Base-by-base conservation (phyloP, 2,113 vertebrate species). In the Misgurnus mizolepis region DNA sequence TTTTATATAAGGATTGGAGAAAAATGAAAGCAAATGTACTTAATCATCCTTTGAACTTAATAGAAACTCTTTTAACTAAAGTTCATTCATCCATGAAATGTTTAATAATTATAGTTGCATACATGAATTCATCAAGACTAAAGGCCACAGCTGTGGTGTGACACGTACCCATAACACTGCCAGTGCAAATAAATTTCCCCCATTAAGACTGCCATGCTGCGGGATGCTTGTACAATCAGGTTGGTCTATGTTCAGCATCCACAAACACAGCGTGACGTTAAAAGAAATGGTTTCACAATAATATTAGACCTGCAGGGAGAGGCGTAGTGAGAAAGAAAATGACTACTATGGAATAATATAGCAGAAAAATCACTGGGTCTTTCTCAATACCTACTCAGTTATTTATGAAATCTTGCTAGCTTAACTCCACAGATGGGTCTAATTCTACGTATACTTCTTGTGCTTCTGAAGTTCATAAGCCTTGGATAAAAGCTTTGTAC, bases 141-240 rank as follows among this genome's bases (percentile, higher is more conserved):
- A 17, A 17, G 34, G 27, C 82, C 62, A 68, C 1, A 80, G 78
- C 67, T 81, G 58, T 78, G 34, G 14, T 60, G 61, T 55, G 47
- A 14, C 60, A 79, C 58, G 75, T 79, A 69, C 34, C 67, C 70
- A 79, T 72, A 49, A 76, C 79, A 49, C 27, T 56, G n/a, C 64
- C 39, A 60, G 50, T 34, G 47, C 27, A 69, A 47, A 67, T 68
- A 47, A 62, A 47, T 79, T 64, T 56, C 43, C 64, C 43, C 78
- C 65, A 49, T 79, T 85, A 79, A 77, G 65, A 76, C 55, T 68
- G 78, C 58, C 60, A 22, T 78, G 72, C 47, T 73, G 77, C 75
- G 49, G 50, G 84, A 68, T 76, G 72, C 76, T 71, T 81, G 81
- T 83, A 86, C 58, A 80, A 67, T 80, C 73, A 58, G 39, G n/a